Conservation (phyloP, 2,113 vertebrate genomes). For the Pleuronectes platessa region DNA sequence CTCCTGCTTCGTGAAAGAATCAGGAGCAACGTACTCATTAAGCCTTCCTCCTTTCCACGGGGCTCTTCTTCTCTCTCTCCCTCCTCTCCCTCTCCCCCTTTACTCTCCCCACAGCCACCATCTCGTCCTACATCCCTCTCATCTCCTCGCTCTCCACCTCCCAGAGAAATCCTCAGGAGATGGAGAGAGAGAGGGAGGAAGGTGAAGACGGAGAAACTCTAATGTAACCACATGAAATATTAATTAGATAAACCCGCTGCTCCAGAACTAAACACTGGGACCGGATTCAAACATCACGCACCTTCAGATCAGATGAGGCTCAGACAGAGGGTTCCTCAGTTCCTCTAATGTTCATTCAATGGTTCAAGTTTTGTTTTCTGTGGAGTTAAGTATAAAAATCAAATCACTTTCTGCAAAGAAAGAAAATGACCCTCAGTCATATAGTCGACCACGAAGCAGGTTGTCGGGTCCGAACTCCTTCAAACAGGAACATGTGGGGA, state of each 20-base stretch:
- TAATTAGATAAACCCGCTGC: not conserved
- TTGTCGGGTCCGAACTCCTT: too few species aligned
- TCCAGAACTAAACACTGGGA: not conserved
- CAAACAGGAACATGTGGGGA: too few species aligned
- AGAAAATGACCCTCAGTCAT: too few species aligned
- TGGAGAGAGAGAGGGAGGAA: not conserved
- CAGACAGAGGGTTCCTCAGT: too few species aligned
- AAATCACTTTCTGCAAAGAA: too few species aligned
- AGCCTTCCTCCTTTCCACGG: conserved; percentile 43
- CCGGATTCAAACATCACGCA: too few species aligned
- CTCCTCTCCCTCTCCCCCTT: not conserved
- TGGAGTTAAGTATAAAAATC: too few species aligned
- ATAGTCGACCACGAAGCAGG: too few species aligned
- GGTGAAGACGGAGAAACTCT: not conserved
- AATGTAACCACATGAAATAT: not conserved
- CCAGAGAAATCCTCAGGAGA: conserved; percentile 18
- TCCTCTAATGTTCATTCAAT: too few species aligned
- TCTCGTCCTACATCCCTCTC: conserved; percentile 33
- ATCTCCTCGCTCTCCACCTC: conserved; percentile 13
- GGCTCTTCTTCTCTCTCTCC: conserved; percentile 21
- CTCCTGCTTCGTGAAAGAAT: conserved; percentile 50
- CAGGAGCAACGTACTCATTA: conserved; percentile 59
- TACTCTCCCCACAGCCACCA: conserved; percentile 12
- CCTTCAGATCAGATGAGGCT: too few species aligned
- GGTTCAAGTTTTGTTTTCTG: too few species aligned